These are phyloP conservation scores for Salpingus planirostris DNA, from an alignment of 2,888 invertebrate species.

Conservation along the genomic window DNA sequence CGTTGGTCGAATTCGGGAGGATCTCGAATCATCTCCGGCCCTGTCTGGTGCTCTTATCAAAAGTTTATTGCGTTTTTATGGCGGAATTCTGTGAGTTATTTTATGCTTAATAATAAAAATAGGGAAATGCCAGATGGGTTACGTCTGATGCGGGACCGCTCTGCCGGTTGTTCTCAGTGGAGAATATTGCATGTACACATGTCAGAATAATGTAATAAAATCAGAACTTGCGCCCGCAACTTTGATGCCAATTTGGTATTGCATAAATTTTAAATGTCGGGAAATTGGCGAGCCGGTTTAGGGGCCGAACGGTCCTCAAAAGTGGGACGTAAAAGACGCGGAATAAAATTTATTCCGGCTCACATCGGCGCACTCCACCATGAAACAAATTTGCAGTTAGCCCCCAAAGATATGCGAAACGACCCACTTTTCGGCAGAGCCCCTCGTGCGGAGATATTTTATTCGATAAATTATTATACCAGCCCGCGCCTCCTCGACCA, in stretches of 20 bases:
- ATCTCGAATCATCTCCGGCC: too few species aligned
- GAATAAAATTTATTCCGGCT: too few species aligned
- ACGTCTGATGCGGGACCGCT: slow-evolving; percentile 3
- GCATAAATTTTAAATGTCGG: not conserved
- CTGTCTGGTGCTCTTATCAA: slow-evolving; percentile 7
- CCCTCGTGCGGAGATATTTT: too few species aligned
- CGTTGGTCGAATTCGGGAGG: slow-evolving; percentile 1
- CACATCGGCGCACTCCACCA: too few species aligned
- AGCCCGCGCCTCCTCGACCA: too few species aligned
- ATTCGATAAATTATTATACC: too few species aligned
- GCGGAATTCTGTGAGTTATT: slow-evolving; percentile 8
- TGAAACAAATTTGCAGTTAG: too few species aligned
- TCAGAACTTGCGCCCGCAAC: not conserved
- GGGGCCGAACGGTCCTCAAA: too few species aligned
- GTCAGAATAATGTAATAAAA: not conserved
- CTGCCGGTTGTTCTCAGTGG: not conserved
- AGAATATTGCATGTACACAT: not conserved
- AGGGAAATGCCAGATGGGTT: slow-evolving; percentile 8
- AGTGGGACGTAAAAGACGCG: too few species aligned
- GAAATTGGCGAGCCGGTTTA: not conserved
- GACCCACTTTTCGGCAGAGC: too few species aligned
- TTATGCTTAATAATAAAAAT: slow-evolving; percentile 11
- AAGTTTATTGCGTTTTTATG: slow-evolving; percentile 7
- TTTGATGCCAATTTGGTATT: not conserved
- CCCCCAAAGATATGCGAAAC: too few species aligned